phyloP scores from a whole-genome alignment of 2,888 invertebrate genomes.

The Alitta virens region DNA sequence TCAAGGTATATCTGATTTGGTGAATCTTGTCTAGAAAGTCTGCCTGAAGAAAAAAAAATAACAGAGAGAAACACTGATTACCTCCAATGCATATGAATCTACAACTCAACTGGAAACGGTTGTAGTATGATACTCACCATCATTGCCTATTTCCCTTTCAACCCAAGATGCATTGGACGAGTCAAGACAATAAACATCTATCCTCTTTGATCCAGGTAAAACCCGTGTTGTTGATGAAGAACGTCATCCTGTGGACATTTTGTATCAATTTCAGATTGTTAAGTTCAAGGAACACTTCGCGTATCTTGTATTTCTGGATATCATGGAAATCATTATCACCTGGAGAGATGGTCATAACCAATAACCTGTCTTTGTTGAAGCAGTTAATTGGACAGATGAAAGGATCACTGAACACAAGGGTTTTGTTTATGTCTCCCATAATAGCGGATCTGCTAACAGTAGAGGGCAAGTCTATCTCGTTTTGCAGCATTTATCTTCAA shows the following conservation, averaged over 20 bases:
- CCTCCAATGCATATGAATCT: too few species aligned
- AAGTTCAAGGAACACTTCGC: too few species aligned
- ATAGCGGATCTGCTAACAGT: background rate
- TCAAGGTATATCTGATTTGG: background rate
- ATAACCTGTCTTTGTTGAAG: conserved; percentile 1
- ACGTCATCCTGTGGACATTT: too few species aligned
- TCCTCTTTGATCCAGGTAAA: too few species aligned
- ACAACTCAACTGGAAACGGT: too few species aligned
- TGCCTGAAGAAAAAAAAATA: too few species aligned
- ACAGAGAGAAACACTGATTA: too few species aligned
- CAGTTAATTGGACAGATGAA: conserved; percentile 7
- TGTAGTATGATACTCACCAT: too few species aligned
- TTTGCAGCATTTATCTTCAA: conserved; percentile 11
- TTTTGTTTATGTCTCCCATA: background rate
- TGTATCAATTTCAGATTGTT: too few species aligned
- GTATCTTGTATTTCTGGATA: background rate
- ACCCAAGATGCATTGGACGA: background rate
- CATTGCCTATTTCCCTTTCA: background rate
- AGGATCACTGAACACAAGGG: conserved; percentile 2
- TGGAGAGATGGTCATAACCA: conserved; percentile 1
- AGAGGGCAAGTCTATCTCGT: background rate
- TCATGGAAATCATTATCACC: conserved; percentile 1
- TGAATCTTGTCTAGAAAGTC: too few species aligned
- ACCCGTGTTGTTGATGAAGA: too few species aligned
- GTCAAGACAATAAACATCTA: background rate